phyloP scores from a whole-genome alignment of 92 coral and sea anemone species.

The Paragorgia papillata region DNA sequence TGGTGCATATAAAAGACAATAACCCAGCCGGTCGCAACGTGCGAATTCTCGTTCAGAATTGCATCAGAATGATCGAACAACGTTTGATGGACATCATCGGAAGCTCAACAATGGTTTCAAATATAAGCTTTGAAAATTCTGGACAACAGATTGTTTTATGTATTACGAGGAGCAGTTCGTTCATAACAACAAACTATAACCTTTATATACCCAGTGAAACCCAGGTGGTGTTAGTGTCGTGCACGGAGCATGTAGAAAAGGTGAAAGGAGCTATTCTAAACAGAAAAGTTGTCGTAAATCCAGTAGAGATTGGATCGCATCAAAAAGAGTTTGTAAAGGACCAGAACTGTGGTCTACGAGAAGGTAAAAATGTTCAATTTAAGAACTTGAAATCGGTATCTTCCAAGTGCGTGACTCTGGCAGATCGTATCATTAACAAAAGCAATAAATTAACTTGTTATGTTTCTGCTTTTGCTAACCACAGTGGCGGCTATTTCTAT shows the following conservation, averaged over 20 bases:
- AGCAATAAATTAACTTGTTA: conserved; percentile 46
- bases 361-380: conserved; percentile 1
- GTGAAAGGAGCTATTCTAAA: conserved; percentile 26
- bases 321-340: not conserved
- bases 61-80: conserved; percentile 24
- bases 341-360: not conserved
- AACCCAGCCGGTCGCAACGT: not conserved
- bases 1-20: not conserved
- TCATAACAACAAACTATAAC: conserved; percentile 32
- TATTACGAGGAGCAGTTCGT: not conserved
- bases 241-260: conserved; percentile 1
- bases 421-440: conserved; percentile 54
- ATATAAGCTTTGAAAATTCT: not conserved
- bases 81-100: not conserved
- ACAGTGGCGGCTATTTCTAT: conserved; percentile 51
- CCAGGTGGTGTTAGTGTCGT: conserved; percentile 16
- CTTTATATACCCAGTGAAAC: conserved; percentile 39
- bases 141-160: not conserved
- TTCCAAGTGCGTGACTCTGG: conserved; percentile 1
- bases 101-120: not conserved
- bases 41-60: not conserved
- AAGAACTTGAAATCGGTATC: not conserved
- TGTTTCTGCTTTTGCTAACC: conserved; percentile 56
- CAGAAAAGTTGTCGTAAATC: not conserved
- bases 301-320: not conserved